A percentile compares a stretch with the other conserved stretches of the same genome.
Conservation (phyloP, 1,140 invertebrate species). For the Euwallacea similis region DNA sequence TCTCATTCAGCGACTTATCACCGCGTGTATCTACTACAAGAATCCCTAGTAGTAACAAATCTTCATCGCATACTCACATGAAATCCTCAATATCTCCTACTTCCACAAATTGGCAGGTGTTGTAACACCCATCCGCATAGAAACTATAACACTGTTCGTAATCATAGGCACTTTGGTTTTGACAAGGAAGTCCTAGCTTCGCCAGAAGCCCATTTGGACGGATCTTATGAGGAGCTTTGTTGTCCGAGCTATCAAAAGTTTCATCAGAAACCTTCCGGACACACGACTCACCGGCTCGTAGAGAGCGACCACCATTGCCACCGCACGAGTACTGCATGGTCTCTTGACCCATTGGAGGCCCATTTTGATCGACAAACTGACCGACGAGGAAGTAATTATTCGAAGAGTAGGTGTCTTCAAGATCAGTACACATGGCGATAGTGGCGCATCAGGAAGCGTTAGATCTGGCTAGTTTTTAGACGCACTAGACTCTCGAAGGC, state of each 20-base stretch:
- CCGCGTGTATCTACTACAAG: not conserved
- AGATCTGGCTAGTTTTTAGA: not conserved
- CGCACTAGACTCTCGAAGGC: not conserved
- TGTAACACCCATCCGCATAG: conserved; percentile 59
- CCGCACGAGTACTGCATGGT: not conserved
- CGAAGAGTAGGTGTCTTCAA: conserved; percentile 14
- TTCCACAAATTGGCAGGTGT: conserved; percentile 63
- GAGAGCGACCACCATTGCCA: not conserved
- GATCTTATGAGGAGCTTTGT: conserved; percentile 24
- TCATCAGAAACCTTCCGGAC: conserved; percentile 29
- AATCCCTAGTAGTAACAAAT: not conserved
- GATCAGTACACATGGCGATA: conserved; percentile 15
- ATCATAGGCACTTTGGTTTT: conserved; percentile 59
- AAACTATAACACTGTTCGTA: conserved; percentile 67
- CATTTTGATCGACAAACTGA: conserved; percentile 7
- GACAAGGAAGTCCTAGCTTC: conserved; percentile 57
- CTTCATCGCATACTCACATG: conserved; percentile 59
- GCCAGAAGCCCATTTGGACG: conserved; percentile 44
- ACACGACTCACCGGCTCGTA: conserved; percentile 6
- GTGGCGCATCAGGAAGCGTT: not conserved
- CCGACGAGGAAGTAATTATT: conserved; percentile 14
- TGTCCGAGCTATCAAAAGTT: conserved; percentile 13
- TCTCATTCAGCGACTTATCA: too few relatives aligned
- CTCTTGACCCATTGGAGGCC: not conserved
- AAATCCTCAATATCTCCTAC: conserved; percentile 70